These are phyloP conservation scores for Odocoileus virginianus DNA, from an alignment of 2,113 vertebrate genomes.

Conservation along the genomic window DNA sequence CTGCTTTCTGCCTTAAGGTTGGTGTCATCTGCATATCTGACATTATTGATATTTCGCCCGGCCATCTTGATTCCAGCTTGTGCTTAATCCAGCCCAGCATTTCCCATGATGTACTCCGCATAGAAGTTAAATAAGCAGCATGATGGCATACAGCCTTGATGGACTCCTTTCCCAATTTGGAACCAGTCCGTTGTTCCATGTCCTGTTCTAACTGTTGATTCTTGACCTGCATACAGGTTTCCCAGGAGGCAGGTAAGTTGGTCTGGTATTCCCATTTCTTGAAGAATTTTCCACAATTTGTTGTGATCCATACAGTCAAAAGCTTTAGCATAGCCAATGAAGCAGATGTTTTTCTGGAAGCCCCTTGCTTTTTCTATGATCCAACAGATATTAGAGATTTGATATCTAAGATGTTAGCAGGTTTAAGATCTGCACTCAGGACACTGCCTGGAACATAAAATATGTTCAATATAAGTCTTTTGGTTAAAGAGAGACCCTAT, in stretches of 20 bases:
- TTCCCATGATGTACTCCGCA: neutral
- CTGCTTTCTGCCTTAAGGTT: neutral
- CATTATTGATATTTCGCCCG: neutral
- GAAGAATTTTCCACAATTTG: neutral
- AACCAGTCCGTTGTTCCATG: neutral
- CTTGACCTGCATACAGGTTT: neutral
- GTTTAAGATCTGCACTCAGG: neutral
- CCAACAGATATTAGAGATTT: neutral
- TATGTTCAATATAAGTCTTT: neutral
- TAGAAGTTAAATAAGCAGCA: neutral
- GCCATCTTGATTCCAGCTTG: neutral
- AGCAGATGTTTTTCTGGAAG: neutral
- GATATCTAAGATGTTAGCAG: neutral
- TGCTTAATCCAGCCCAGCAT: neutral
- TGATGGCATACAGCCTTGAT: accelerated
- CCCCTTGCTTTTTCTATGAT: neutral
- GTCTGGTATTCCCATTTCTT: neutral
- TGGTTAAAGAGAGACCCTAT: neutral
- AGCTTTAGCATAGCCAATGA: neutral
- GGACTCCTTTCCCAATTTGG: neutral
- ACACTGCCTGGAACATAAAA: neutral
- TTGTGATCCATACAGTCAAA: neutral
- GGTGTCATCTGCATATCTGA: neutral
- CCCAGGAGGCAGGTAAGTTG: neutral
- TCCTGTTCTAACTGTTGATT: neutral